Conservation (phyloP, 2,888 invertebrate species). For the Chrysopilus asiliformis region DNA sequence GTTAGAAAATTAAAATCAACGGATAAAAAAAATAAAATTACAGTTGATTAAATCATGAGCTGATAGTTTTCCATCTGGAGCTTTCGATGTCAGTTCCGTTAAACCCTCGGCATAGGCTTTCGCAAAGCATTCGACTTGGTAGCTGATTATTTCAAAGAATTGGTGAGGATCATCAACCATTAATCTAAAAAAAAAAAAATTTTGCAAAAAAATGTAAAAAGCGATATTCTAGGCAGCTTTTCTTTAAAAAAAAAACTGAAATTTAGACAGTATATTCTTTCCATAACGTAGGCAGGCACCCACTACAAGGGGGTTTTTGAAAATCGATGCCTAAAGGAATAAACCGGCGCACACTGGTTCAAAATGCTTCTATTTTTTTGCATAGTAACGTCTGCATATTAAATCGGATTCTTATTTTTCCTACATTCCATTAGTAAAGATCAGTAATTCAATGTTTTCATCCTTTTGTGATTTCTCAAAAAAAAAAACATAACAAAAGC, state of each 20-base stretch:
- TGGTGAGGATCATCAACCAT: constrained; percentile 48
- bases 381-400: too few species aligned
- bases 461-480: too few species aligned
- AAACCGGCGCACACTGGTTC: not conserved
- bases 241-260: too few species aligned
- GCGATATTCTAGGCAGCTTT: not conserved
- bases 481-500: too few species aligned
- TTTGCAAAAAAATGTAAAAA: too few species aligned
- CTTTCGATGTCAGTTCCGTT: constrained; percentile 38
- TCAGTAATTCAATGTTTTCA: too few species aligned
- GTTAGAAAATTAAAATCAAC: not conserved
- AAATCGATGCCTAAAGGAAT: not conserved
- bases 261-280: too few species aligned
- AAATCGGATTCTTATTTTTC: too few species aligned
- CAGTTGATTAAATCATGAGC: constrained; percentile 33
- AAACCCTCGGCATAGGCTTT: constrained; percentile 42
- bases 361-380: too few species aligned
- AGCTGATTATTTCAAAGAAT: constrained; percentile 49
- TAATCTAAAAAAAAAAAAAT: constrained; percentile 31
- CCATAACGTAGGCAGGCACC: not conserved
- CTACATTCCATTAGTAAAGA: too few species aligned
- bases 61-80: constrained; percentile 18
- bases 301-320: not conserved
- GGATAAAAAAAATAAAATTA: constrained; percentile 16
- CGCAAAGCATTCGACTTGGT: constrained; percentile 50